These are phyloP conservation scores for Metaphire vulgaris DNA, from an alignment of 1,140 invertebrate species.

Conservation along the genomic window DNA sequence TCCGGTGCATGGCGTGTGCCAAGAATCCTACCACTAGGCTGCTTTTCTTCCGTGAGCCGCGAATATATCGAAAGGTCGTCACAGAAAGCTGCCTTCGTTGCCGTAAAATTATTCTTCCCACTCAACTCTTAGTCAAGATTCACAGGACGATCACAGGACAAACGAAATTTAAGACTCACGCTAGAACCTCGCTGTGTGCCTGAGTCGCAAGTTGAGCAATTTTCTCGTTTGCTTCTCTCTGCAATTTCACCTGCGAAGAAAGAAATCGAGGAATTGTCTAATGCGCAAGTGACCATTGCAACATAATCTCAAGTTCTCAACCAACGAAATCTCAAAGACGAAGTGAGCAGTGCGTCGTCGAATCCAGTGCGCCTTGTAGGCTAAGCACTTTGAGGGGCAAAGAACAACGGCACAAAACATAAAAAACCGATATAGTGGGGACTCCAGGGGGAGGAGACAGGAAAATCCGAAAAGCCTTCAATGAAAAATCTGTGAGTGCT, in stretches of 20 bases:
- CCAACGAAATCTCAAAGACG: not conserved
- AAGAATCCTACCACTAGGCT: too few species aligned
- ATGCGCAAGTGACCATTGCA: not conserved
- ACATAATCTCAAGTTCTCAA: not conserved
- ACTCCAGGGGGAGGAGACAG: too few species aligned
- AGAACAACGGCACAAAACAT: not conserved
- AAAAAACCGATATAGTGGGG: not conserved
- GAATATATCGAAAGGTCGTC: not conserved
- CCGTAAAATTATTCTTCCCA: not conserved
- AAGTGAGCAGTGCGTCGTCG: not conserved
- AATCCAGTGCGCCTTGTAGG: not conserved
- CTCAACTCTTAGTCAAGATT: too few species aligned
- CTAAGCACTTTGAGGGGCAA: not conserved
- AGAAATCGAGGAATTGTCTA: conserved; percentile 23
- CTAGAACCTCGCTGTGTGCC: conserved; percentile 51
- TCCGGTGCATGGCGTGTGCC: not conserved
- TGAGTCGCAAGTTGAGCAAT: conserved; percentile 51
- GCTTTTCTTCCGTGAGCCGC: too few species aligned
- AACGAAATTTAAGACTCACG: conserved; percentile 40
- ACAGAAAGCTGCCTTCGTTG: not conserved
- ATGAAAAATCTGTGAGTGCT: too few species aligned
- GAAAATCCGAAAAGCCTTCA: too few species aligned
- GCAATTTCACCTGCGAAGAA: conserved; percentile 45
- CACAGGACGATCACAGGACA: too few species aligned
- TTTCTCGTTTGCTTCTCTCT: conserved; percentile 52